A percentile compares a stretch with the other conserved stretches of the same genome.
Conservation (phyloP, 2,888 invertebrate species). For the Acanthosepion lycidas region DNA sequence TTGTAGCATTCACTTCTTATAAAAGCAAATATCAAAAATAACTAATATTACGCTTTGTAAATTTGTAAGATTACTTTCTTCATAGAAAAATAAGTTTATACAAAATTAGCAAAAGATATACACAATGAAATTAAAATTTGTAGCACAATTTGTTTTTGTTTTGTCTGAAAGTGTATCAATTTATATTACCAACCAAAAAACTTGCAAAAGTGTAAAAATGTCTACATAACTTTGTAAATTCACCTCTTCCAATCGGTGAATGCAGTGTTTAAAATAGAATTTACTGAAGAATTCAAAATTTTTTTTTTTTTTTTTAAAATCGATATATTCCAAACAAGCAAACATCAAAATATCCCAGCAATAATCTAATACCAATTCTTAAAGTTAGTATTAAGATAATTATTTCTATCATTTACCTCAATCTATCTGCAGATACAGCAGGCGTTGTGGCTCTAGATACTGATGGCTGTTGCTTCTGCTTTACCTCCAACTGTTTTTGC, state of each 20-base stretch:
- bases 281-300: too few relatives aligned
- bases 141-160: not conserved
- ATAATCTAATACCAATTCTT: not conserved
- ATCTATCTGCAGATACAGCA: conserved; percentile 63
- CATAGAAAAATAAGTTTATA: too few relatives aligned
- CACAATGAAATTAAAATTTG: not conserved
- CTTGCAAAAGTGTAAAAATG: not conserved
- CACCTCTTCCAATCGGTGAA: too few relatives aligned
- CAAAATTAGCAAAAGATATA: too few relatives aligned
- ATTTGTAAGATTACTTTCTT: too few relatives aligned
- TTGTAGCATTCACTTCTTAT: too few relatives aligned
- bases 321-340: too few relatives aligned
- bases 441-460: conserved; percentile 61
- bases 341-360: too few relatives aligned
- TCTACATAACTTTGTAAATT: too few relatives aligned
- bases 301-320: too few relatives aligned
- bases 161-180: not conserved
- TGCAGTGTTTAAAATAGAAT: too few relatives aligned
- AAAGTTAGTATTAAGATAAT: not conserved
- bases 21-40: conserved; percentile 52
- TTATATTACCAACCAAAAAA: not conserved
- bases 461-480: conserved; percentile 58
- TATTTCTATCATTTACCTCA: conserved; percentile 52
- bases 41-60: conserved; percentile 46
- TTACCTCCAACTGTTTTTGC: conserved; percentile 64